Base-by-base conservation (phyloP, 2,797 vertebrate genomes). In the Synanceia verrucosa region DNA sequence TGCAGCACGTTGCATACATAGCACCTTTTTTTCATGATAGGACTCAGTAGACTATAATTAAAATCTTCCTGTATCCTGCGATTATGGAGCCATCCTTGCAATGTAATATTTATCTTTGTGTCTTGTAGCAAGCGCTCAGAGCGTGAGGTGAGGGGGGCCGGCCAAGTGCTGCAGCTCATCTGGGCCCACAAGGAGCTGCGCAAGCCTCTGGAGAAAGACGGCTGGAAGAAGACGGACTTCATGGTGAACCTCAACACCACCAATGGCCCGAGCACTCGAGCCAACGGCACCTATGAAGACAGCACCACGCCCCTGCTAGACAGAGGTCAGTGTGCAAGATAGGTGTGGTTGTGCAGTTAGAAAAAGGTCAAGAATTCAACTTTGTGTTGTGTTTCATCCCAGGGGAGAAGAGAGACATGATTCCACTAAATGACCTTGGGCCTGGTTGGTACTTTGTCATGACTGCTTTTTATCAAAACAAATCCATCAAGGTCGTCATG, bases 221-320 rank as follows among this genome's bases (percentile, higher is more conserved):
- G 98, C 44, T 99, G 97, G 97, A 99, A 99, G 89, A 99, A 99
- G 83, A 95, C 95, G 0, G 97, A 99, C 89, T 99, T 99, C 87
- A 84, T 95, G 94, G 96, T 97, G 81, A 96, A 94, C 84, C 85
- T 95, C 33, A 94, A 86, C 83, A 92, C 84, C 53, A 78, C 81
- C 21, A 93, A 93, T 2, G 92, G 92, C 12, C 90, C 88, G 0
- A 90, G 76, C 66, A 86, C 73, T 73, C 94, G 96, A 70, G 91
- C 92, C 47, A 97, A 96, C 23, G 95, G 96, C 0, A 91, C 89
- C 76, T 97, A 97, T 19, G 97, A 98, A 84, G 97, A 99, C 77
- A 97, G 95, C 92, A 97, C 97, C 83, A 95, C 96, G 13, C 98
- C 97, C 1, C 95, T 99, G 78, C 96, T 99, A 0, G 96, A 98